phyloP scores from a whole-genome alignment of 2,888 invertebrate genomes.

The Altica lythri region DNA sequence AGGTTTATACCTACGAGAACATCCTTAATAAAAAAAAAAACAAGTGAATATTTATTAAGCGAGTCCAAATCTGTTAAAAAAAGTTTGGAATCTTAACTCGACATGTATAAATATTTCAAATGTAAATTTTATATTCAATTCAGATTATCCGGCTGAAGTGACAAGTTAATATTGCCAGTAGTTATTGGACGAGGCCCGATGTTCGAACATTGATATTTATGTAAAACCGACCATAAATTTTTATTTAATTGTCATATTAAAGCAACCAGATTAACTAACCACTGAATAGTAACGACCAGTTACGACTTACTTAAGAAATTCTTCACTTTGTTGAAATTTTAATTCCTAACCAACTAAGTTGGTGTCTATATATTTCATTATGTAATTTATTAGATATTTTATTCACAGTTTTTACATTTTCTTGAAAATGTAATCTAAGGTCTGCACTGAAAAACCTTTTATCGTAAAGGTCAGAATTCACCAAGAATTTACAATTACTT shows the following conservation, averaged over 20 bases:
- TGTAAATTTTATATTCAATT: constrained; percentile 51
- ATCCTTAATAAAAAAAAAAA: too few species aligned
- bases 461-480: too few species aligned
- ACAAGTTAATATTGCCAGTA: constrained; percentile 51
- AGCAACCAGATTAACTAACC: constrained; percentile 26
- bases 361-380: too few species aligned
- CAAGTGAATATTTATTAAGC: too few species aligned
- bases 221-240: constrained; percentile 49
- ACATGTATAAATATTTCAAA: constrained; percentile 52
- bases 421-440: too few species aligned
- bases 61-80: too few species aligned
- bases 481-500: too few species aligned
- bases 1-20: too few species aligned
- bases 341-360: constrained; percentile 9
- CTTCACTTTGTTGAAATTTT: constrained; percentile 32
- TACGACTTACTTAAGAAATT: constrained; percentile 30
- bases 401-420: constrained; percentile 1
- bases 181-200: constrained; percentile 41
- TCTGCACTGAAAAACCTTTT: too few species aligned
- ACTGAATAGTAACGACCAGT: constrained; percentile 26
- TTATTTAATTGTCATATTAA: constrained; percentile 49
- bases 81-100: constrained; percentile 38
- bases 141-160: constrained; percentile 47
- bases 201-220: constrained; percentile 50
- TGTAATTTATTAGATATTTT: too few species aligned